These are phyloP conservation scores for Fregata magnificens DNA, from an alignment of 2,113 vertebrate genomes.

Conservation along the genomic window DNA sequence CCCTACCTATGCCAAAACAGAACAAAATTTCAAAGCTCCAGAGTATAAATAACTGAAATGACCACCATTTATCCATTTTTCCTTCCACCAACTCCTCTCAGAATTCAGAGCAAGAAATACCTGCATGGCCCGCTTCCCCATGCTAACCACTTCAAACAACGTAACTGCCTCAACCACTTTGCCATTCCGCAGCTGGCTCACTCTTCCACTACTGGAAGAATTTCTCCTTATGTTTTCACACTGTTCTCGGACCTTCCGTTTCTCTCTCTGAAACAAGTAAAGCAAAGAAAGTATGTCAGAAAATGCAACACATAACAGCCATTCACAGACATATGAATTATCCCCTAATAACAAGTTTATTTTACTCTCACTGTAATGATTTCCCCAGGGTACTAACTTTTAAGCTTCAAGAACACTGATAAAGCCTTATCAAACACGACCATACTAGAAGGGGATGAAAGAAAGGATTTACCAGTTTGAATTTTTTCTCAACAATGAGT, in stretches of 20 bases:
- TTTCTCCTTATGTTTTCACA: slow-evolving; percentile 78
- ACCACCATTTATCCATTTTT: background rate
- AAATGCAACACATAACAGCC: background rate
- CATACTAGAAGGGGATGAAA: background rate
- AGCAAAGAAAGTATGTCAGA: background rate
- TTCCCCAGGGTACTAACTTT: background rate
- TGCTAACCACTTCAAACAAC: slow-evolving; percentile 87
- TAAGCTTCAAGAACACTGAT: background rate
- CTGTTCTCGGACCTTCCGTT: slow-evolving; percentile 66
- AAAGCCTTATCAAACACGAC: background rate
- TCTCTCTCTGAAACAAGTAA: slow-evolving; percentile 65
- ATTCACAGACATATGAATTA: background rate
- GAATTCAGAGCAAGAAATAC: slow-evolving; percentile 56
- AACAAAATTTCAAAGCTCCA: background rate
- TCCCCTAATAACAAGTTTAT: background rate
- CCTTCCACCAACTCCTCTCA: background rate
- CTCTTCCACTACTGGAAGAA: slow-evolving; percentile 40
- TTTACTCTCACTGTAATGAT: background rate
- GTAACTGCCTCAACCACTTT: slow-evolving; percentile 83
- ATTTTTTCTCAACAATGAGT: background rate
- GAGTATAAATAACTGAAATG: background rate
- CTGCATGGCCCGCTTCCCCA: slow-evolving; percentile 88
- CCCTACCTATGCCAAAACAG: background rate
- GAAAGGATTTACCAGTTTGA: background rate
- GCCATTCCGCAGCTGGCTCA: slow-evolving; percentile 63